Evolutionary conservation across 2,113 vertebrate genomes (phyloP).

Genomic region (Gambusia affinis): DNA sequence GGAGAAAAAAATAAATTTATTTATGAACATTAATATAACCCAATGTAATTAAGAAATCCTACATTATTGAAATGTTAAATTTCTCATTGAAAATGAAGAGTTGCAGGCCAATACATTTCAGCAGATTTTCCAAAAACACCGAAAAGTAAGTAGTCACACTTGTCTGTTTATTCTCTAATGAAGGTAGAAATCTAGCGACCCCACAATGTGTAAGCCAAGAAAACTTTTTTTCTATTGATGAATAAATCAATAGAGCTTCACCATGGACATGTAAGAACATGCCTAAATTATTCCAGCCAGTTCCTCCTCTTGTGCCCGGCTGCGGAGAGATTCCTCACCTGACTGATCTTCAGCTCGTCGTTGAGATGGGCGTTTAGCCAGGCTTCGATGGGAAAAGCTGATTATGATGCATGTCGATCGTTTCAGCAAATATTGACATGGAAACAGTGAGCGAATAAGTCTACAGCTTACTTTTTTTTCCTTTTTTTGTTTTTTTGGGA

Average conservation of each 20-base stretch:
- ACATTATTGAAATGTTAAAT: too few relatives aligned
- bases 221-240: constrained; percentile 94
- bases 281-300: constrained; percentile 91
- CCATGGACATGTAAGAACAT: constrained; percentile 96
- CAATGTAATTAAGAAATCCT: too few relatives aligned
- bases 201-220: constrained; percentile 90
- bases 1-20: too few relatives aligned
- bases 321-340: constrained; percentile 90
- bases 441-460: constrained; percentile 80
- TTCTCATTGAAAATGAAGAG: too few relatives aligned
- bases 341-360: constrained; percentile 89
- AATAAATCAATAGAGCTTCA: constrained; percentile 99
- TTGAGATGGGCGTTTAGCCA: constrained; percentile 92
- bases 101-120: too few relatives aligned
- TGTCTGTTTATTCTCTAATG: neutral
- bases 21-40: too few relatives aligned
- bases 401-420: constrained; percentile 92
- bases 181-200: constrained; percentile 66
- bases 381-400: constrained; percentile 86
- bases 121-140: too few relatives aligned
- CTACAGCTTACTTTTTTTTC: constrained; percentile 71
- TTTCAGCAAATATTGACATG: constrained; percentile 85
- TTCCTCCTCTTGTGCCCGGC: constrained; percentile 86
- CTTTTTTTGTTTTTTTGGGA: constrained; percentile 54
- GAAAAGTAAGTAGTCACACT: neutral